Base-by-base conservation (phyloP, 23 tunicate genomes). In the Halocynthia roretzi region DNA sequence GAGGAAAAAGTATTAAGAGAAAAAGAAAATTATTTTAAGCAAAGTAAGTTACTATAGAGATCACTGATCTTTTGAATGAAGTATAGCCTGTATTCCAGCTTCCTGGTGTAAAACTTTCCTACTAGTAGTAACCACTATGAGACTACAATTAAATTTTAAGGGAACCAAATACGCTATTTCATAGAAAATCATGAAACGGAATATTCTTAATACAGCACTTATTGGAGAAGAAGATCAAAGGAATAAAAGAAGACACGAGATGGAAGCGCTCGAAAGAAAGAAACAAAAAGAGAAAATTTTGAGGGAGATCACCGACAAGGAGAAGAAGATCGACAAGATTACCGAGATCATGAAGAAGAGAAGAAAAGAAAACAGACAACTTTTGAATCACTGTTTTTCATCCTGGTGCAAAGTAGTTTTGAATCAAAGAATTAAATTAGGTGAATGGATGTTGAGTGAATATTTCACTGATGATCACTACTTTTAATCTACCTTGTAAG, bases 361-460 rank as follows among this genome's bases (percentile, higher is more conserved):
- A n/a, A 51, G 60, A 62, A 44, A 53, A 65, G 72, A 82, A 63
- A 50, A 80, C 44, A 69, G 82, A 60, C 75, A 65, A 58, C 2
- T 81, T 5, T 7, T 81, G 0, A 62, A 81, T 67, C 64, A 55
- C 10, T 81, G 61, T 58, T 81, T 86, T 21, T 57, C 55, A 5
- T 64, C 82, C 58, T 86, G 92, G 92, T 70, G 77, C 52, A 86
- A 81, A 75, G 54, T 81, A 31, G 85, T 86, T 12, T 53, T 86
- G 56, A 48, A 82, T 12, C 78, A 81, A 53, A 67, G 84, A 69
- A 77, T 79, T 19, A 78, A 79, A 56, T 62, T 81, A 62, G 78
- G 78, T 74, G 56, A 74, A 49, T 11, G 31, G 17, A 58, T n/a
- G 17, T 58, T n/a, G 17, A 14, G 15, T 31, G 44, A 31, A 31